phyloP scores from a whole-genome alignment of 2,888 invertebrate genomes.

The Lathronympha strigana region DNA sequence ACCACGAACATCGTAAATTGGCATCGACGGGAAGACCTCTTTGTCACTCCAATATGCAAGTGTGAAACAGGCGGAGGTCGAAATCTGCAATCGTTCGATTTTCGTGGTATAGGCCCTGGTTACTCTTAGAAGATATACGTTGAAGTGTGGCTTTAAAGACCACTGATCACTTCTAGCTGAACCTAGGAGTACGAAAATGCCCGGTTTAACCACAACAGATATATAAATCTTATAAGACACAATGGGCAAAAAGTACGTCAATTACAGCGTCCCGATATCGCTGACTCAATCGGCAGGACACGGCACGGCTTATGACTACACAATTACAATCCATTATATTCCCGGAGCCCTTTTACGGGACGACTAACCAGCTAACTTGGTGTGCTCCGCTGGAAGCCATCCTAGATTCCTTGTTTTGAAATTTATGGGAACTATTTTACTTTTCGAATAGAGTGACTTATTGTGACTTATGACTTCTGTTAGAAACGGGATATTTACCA shows the following conservation, averaged over 20 bases:
- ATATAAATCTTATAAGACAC: conserved; percentile 49
- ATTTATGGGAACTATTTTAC: no score
- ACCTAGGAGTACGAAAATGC: background rate
- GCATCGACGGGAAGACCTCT: no score
- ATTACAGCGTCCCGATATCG: conserved; percentile 71
- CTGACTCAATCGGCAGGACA: conserved; percentile 73
- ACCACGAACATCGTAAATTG: no score
- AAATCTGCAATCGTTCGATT: no score
- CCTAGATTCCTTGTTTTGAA: background rate
- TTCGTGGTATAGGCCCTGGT: no score
- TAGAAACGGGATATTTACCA: no score
- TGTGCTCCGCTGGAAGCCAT: conserved; percentile 29
- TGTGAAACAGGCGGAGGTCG: no score
- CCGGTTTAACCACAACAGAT: conserved; percentile 34
- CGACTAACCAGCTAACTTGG: conserved; percentile 61
- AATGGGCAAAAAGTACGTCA: conserved; percentile 60
- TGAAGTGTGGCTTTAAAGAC: no score
- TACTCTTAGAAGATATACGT: no score
- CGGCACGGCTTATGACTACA: conserved; percentile 76
- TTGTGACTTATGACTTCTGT: no score
- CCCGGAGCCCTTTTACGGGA: conserved; percentile 72
- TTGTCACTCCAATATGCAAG: no score
- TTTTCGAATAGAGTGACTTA: no score
- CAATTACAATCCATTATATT: conserved; percentile 81
- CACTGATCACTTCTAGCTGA: background rate